Percentiles rank a stretch among this genome's conserved stretches.
Evolutionary conservation across 2,797 vertebrate species (phyloP).

Genomic region (Ispidina picta): DNA sequence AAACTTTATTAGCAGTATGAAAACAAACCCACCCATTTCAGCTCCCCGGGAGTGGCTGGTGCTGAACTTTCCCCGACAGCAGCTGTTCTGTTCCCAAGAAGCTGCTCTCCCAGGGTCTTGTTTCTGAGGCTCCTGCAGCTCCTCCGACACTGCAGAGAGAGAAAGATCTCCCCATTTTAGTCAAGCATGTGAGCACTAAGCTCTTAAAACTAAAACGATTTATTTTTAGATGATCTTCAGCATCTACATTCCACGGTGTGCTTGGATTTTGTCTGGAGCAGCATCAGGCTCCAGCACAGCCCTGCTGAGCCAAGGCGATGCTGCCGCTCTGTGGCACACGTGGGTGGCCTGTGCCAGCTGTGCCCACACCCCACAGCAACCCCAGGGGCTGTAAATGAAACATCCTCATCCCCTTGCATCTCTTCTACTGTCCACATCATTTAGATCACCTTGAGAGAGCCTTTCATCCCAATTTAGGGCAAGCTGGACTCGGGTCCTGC

Average conservation of each 20-base stretch:
- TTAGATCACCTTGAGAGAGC: neutral
- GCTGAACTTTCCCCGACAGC: neutral
- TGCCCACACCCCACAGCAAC: rapidly evolving
- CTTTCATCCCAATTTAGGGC: rapidly evolving
- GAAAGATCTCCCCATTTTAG: neutral
- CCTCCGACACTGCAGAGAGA: rapidly evolving
- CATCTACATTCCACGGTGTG: rapidly evolving
- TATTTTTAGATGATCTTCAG: rapidly evolving
- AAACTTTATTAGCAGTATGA: rapidly evolving
- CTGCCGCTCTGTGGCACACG: neutral
- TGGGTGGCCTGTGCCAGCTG: rapidly evolving
- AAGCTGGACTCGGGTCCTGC: neutral
- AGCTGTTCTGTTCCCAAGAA: rapidly evolving
- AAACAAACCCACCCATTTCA: neutral
- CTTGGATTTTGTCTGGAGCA: rapidly evolving
- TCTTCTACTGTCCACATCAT: rapidly evolving
- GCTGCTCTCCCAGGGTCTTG: rapidly evolving
- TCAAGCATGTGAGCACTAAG: neutral
- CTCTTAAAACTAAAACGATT: rapidly evolving
- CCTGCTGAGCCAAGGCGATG: rapidly evolving
- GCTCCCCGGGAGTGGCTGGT: neutral
- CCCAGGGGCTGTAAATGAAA: rapidly evolving
- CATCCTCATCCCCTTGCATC: rapidly evolving
- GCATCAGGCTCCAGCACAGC: neutral
- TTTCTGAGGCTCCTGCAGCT: neutral